phyloP scores from a whole-genome alignment of 2,113 vertebrate species.

The Sinosuthora webbiana region DNA sequence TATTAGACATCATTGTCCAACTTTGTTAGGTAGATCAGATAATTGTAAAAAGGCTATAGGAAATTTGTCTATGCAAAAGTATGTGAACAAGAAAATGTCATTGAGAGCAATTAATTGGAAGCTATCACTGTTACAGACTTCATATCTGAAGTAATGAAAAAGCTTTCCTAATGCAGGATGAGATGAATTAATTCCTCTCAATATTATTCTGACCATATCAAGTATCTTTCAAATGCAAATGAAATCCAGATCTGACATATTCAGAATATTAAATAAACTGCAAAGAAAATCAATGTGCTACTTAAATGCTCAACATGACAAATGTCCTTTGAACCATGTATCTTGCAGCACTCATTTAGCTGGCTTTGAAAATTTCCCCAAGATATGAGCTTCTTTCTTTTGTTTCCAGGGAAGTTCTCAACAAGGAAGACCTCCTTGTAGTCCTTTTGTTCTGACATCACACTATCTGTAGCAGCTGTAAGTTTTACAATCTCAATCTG shows the following conservation, averaged over 20 bases:
- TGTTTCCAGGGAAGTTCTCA: neutral
- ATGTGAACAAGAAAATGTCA: neutral
- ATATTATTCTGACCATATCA: neutral
- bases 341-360: neutral
- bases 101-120: neutral
- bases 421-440: neutral
- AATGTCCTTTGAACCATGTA: neutral
- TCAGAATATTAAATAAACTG: slow-evolving; percentile 2
- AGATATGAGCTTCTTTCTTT: neutral
- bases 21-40: neutral
- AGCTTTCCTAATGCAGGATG: neutral
- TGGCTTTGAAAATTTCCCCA: neutral
- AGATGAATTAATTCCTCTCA: neutral
- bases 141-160: neutral
- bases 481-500: neutral
- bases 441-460: neutral
- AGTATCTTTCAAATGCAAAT: slow-evolving; percentile 17
- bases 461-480: neutral
- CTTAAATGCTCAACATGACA: neutral
- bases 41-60: neutral
- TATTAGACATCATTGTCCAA: neutral
- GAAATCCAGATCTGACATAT: neutral
- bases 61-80: neutral
- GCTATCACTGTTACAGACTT: neutral
- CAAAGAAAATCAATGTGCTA: neutral